Percentiles rank a stretch among this genome's conserved stretches.
Evolutionary conservation across 2,797 vertebrate genomes (phyloP).

Genomic region (Molossus alvarezi): DNA sequence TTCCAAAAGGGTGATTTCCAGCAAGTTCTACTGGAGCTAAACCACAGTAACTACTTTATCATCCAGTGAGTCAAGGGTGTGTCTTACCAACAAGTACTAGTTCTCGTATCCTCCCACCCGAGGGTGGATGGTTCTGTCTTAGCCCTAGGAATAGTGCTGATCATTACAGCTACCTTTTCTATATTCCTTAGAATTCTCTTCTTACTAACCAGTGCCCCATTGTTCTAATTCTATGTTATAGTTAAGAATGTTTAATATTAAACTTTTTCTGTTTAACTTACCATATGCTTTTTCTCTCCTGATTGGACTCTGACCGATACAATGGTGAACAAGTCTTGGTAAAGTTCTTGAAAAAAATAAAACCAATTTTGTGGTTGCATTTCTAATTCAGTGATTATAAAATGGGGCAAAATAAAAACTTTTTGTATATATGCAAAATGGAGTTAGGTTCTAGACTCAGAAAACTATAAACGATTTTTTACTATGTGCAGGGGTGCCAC

Average conservation of each 20-base stretch:
- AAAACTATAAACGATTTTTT: neutral
- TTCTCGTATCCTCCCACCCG: neutral
- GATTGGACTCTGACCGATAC: neutral
- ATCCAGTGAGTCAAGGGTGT: neutral
- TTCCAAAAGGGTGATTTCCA: neutral
- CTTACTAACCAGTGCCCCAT: neutral
- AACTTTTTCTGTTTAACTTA: neutral
- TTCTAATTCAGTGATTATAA: conserved; percentile 27
- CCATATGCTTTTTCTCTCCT: neutral
- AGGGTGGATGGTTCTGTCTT: neutral
- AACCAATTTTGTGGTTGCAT: neutral
- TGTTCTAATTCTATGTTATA: neutral
- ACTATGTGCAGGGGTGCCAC: too few relatives aligned
- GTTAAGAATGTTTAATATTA: neutral
- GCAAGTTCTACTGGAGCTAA: neutral
- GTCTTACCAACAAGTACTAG: neutral
- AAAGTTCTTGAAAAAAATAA: conserved; percentile 27
- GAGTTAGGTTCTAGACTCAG: neutral
- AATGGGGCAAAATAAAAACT: neutral
- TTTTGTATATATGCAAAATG: neutral
- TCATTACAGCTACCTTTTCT: neutral
- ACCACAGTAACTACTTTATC: neutral
- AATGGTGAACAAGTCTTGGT: neutral
- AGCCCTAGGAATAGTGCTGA: neutral
- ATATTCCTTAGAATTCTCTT: neutral